Evolutionary conservation across 2,113 vertebrate species (phyloP), one percentile per base, ranked within the genome.

Genomic region (Chamaea fasciata): DNA sequence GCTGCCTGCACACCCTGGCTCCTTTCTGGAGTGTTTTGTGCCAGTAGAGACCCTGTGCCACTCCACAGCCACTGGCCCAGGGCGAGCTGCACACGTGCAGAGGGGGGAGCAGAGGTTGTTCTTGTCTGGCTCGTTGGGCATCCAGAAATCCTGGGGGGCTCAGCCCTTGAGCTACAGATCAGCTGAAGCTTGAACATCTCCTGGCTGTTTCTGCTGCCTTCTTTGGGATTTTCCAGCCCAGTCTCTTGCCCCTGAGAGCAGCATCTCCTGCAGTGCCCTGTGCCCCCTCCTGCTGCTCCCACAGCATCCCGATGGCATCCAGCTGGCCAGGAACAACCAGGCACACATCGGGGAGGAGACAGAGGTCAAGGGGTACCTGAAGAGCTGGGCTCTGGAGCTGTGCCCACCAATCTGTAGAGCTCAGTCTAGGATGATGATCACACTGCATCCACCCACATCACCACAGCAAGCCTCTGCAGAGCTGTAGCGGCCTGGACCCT

Each of bases 21-120:
- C 42, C 1, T 56, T 15, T n/a, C 19, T 7, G 39, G 37, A 16
- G 22, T 2, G 0, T 35, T 52, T 13, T 0, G 27, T 10, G 39
- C 49, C 18, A 28, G 35, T 9, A 35, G 55, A 35, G 65, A 37
- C 59, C 28, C 13, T 1, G 15, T 9, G 68, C 42, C 3, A 2
- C 39, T 49, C 1, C 6, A 4, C 33, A 35, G 65, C 14, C 0
- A 0, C 4, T 12, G 39, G 15, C 44, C 33, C 35, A 2, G 65
- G 59, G 22, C 0, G 1, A 60, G 59, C 50, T 35, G 65, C 44
- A 28, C 18, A 1, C 2, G 15, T 9, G 46, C 60, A 15, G 42
- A 24, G 26, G 1, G 3, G 8, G 19, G 42, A 50, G 24, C 47
- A 16, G 73, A 44, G 37, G 9, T 7, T 27, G 19, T 7, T 15